Evolutionary conservation across 1,140 invertebrate species (phyloP).

Genomic region (Hycleus phaleratus): DNA sequence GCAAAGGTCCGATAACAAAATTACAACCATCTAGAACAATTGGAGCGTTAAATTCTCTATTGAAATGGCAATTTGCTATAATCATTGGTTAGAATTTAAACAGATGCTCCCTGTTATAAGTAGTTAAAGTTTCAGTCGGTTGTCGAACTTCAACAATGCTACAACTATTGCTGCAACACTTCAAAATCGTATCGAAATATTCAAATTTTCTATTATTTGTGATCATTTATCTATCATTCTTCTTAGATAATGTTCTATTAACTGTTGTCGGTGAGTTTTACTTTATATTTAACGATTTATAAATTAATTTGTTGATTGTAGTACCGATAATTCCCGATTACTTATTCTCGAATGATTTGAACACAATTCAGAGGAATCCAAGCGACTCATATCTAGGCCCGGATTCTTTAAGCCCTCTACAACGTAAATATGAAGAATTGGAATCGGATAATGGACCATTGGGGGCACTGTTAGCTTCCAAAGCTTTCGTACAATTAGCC

Average conservation of each 20-base stretch:
- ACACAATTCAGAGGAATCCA: constrained; percentile 12
- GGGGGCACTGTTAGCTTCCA: constrained; percentile 75
- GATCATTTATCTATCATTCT: constrained; percentile 59
- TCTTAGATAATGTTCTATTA: constrained; percentile 68
- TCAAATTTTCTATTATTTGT: constrained; percentile 44
- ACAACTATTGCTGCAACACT: constrained; percentile 1
- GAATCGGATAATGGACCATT: constrained; percentile 66
- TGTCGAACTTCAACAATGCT: constrained; percentile 4
- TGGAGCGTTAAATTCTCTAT: constrained; percentile 36
- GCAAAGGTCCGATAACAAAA: constrained; percentile 20
- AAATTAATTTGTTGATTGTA: constrained; percentile 41
- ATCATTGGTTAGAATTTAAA: constrained; percentile 23
- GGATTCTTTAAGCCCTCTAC: constrained; percentile 33
- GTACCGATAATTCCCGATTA: constrained; percentile 83
- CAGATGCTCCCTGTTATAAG: constrained; percentile 14
- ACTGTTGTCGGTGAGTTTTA: constrained; percentile 66
- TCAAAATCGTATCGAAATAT: constrained; percentile 20
- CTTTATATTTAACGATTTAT: constrained; percentile 4
- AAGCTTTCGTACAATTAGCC: constrained; percentile 78
- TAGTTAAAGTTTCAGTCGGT: constrained; percentile 8
- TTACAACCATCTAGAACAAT: constrained; percentile 9
- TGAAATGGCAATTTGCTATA: constrained; percentile 1
- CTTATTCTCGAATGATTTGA: constrained; percentile 51
- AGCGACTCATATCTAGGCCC: constrained; percentile 13
- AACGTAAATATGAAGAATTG: constrained; percentile 38